phyloP scores from a whole-genome alignment of 2,888 invertebrate genomes.

The Caradrina clavipalpis region DNA sequence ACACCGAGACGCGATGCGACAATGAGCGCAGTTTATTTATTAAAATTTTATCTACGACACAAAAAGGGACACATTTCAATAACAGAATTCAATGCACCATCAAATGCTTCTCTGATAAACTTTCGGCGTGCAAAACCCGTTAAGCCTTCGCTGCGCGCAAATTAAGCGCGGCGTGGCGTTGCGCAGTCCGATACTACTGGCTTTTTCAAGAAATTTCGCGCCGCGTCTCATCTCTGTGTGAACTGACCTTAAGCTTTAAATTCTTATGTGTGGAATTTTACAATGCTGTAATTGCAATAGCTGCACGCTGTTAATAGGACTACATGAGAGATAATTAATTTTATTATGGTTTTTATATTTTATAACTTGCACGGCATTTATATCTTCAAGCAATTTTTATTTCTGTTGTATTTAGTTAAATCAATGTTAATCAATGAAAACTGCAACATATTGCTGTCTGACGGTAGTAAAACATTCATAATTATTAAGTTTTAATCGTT shows the following conservation, averaged over 20 bases:
- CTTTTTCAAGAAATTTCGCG: neutral
- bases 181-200: neutral
- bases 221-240: neutral
- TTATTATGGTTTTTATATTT: neutral
- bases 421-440: no score
- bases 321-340: constrained; percentile 13
- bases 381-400: no score
- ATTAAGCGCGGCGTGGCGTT: neutral
- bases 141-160: no score
- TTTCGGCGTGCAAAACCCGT: no score
- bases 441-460: no score
- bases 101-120: no score
- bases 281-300: constrained; percentile 7
- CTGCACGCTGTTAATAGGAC: constrained; percentile 24
- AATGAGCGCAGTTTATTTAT: neutral
- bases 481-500: constrained; percentile 3
- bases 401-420: no score
- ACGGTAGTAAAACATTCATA: neutral
- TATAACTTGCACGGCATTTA: neutral
- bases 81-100: no score
- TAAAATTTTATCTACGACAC: neutral
- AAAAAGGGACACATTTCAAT: neutral
- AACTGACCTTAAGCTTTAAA: constrained; percentile 4
- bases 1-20: constrained; percentile 19
- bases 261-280: constrained; percentile 8